A percentile compares a stretch with the other conserved stretches of the same genome.
Evolutionary conservation across 2,888 invertebrate species (phyloP).

Genomic region (Clistopyga incitator): DNA sequence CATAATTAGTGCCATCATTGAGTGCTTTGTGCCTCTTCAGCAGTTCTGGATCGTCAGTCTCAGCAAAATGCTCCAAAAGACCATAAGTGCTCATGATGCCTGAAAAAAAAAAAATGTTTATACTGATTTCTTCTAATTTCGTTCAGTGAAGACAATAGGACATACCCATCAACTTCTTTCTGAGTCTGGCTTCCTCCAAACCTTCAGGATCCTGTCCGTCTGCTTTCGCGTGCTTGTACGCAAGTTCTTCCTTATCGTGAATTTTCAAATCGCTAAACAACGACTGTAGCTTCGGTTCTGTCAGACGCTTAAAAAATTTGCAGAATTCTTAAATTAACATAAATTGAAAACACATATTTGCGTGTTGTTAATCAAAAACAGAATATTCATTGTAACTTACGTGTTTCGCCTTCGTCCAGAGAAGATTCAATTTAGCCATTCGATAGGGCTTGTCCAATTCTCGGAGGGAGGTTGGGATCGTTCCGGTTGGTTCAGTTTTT

Average conservation of each 20-base stretch:
- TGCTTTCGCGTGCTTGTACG: constrained; percentile 91
- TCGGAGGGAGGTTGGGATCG: constrained; percentile 85
- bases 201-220: constrained; percentile 96
- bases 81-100: constrained; percentile 93
- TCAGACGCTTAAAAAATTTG: constrained; percentile 89
- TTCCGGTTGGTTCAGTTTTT: constrained; percentile 71
- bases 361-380: background rate
- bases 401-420: constrained; percentile 96
- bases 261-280: constrained; percentile 95
- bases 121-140: constrained; percentile 12
- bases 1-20: constrained; percentile 81
- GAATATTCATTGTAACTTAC: constrained; percentile 85
- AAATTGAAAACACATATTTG: background rate
- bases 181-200: constrained; percentile 91
- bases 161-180: constrained; percentile 91
- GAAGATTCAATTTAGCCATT: constrained; percentile 94
- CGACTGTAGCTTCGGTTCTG: constrained; percentile 93
- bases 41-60: constrained; percentile 87
- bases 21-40: constrained; percentile 86
- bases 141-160: background rate
- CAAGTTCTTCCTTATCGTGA: constrained; percentile 96
- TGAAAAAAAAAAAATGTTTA: constrained; percentile 71
- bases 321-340: background rate
- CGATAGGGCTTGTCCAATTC: constrained; percentile 93
- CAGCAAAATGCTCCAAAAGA: constrained; percentile 92